Conservation (phyloP, 2,888 invertebrate genomes). For the Melipona bicolor region DNA sequence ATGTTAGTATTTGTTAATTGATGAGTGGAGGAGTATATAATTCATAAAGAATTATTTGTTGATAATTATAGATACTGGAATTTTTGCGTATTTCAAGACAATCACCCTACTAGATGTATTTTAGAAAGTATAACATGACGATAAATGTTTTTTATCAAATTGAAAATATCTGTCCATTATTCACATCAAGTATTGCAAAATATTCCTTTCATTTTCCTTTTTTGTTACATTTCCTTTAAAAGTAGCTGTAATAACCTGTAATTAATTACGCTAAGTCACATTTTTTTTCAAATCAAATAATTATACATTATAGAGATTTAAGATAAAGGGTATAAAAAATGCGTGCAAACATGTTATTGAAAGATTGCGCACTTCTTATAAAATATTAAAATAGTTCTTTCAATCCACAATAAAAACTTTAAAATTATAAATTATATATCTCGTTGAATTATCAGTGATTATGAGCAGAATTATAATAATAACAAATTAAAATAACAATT, state of each 20-base stretch:
- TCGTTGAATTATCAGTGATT: background rate
- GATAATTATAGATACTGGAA: background rate
- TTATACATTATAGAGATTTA: background rate
- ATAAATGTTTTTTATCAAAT: background rate
- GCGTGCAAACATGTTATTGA: background rate
- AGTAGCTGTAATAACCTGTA: background rate
- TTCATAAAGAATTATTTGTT: background rate
- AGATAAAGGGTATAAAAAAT: background rate
- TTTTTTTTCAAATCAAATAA: background rate
- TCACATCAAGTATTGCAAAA: background rate
- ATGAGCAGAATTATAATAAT: background rate
- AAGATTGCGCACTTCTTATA: background rate
- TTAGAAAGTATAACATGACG: background rate
- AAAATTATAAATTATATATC: background rate
- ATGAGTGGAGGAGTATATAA: background rate
- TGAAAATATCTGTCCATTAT: background rate
- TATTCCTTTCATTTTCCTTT: background rate
- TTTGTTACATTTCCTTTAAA: background rate
- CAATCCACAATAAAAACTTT: background rate
- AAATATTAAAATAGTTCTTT: background rate
- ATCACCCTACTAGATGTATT: background rate
- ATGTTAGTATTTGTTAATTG: too few species aligned
- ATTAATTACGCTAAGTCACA: background rate
- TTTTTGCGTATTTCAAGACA: background rate
- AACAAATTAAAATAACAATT: background rate